Evolutionary conservation across 2,888 invertebrate species (phyloP), one percentile per base, ranked within the genome.

Genomic region (Incurvaria masculella): DNA sequence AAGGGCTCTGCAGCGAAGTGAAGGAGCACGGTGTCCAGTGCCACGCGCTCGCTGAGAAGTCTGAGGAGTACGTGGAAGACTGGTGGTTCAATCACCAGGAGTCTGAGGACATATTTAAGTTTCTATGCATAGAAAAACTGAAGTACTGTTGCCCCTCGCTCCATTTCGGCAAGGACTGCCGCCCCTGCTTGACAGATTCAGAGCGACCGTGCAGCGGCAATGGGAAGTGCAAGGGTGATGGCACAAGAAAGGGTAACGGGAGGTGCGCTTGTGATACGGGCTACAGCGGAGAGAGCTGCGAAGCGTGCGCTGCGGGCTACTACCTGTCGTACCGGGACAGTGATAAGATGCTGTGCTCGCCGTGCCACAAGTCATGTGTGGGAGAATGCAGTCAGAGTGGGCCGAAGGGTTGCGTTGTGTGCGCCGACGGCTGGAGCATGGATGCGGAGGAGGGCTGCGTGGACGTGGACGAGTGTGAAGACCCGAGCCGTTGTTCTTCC

Each of bases 191-290:
- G 0, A 93, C 93, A 1, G 84, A 82, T 57, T 87, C 86, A 26
- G 80, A 82, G 42, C 83, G 83, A 48, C 72, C 94, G 46, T 98
- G 98, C 65, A 86, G 69, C 55, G 89, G 87, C 2, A 91, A 89
- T 72, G 96, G 97, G 1, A 87, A 86, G 65, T 84, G 84, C 55
- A 69, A 83, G 53, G 97, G 97, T 1, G 86, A 87, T 52, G 97
- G 97, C 0, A 96, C 95, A 0, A 81, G 97, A 41, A 92, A 92
- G 67, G 98, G 98, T 0, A 94, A 89, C 61, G 98, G 97, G 0
- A 85, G 88, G 52, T 98, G 98, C 63, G 72, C 82, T 14, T 98
- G 97, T 68, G 86, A 94, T 59, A 60, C 66, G 5, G 97, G 94
- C 0, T 97, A 97, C 64, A 61, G 66, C 0, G 95, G 95, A 1